Evolutionary conservation across 1,140 invertebrate genomes (phyloP), one percentile per base, ranked within the genome.

Genomic region (Rhopalosiphum padi): DNA sequence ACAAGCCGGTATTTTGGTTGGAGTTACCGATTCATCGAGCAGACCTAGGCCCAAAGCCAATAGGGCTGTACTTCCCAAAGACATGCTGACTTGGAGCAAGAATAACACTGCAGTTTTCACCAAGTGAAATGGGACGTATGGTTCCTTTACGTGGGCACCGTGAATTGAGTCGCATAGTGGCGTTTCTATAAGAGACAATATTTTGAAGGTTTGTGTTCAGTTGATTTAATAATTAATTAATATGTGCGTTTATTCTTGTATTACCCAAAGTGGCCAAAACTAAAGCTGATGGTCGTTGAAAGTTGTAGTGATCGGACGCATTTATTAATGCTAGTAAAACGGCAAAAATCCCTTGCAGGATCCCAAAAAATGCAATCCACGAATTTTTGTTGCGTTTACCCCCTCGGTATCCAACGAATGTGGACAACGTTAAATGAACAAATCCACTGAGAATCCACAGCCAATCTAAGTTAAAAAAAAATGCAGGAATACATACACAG

Each of bases 321-420:
- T 85, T 93, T 18, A 87, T 82, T 2, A 94, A 6, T 2, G 91
- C 91, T 18, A 93, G 85, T 30, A 94, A 90, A 30, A 89, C 88
- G 1, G 93, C 94, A 15, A 94, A 90, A 35, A 55, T 77, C 21
- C 91, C 91, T 43, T 93, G 91, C 25, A 93, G 0, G 21, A 85
- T 85, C 7, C 55, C 91, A 37, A 93, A 93, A 93, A 93, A 93
- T n/a, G 94, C 94, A n/a, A 94, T 93, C 94, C 94, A 94, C 1
- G 90, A 90, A 30, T 86, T 89, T 9, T 93, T 94, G 46, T 94
- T 88, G 23, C 94, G 89, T 53, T 91, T 91, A 55, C 94, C 94
- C 22, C 94, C 94, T 25, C 55, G 92, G 46, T 94, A 94, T 23
- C 94, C 91, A 23, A 94, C 46, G 25, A 93, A 93, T 21, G 94